Percentiles rank a stretch among this genome's conserved stretches.
Evolutionary conservation across 2,797 vertebrate genomes (phyloP).

Genomic region (Hippopotamyrus pictus): DNA sequence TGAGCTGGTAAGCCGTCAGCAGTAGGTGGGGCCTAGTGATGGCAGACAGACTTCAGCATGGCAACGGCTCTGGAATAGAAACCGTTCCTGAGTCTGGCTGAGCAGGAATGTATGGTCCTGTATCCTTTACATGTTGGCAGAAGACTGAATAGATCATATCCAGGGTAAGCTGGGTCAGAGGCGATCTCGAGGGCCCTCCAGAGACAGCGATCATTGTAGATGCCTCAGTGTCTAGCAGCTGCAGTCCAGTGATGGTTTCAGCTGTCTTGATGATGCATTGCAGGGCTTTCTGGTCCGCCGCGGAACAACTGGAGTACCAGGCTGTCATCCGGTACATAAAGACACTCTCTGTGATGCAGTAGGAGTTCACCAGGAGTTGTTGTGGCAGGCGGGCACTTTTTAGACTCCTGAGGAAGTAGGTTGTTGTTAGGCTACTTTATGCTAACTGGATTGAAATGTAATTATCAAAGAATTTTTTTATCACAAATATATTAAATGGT

Average conservation of each 20-base stretch:
- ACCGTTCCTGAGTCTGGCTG: not conserved
- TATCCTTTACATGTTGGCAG: not conserved
- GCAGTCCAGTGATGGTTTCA: not conserved
- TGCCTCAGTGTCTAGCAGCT: not conserved
- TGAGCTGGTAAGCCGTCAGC: not conserved
- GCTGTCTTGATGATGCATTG: not conserved
- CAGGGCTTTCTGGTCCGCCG: not conserved
- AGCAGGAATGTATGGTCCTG: not conserved
- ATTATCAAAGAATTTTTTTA: not conserved
- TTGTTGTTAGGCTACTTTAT: not conserved
- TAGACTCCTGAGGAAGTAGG: not conserved
- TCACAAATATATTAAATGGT: not conserved
- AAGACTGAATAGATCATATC: not conserved
- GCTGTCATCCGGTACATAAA: not conserved
- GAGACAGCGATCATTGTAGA: not conserved
- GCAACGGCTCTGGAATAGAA: not conserved
- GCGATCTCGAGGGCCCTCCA: not conserved
- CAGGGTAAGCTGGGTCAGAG: not conserved
- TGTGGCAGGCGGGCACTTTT: not conserved
- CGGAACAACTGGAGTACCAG: not conserved
- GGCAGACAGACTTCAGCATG: not conserved
- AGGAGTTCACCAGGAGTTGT: not conserved
- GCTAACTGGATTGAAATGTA: not conserved
- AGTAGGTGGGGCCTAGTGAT: not conserved
- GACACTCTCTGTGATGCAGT: not conserved